Percentiles rank a stretch among this genome's conserved stretches.
phyloP scores from a whole-genome alignment of 2,888 invertebrate species.

The Plemyria rubiginata region DNA sequence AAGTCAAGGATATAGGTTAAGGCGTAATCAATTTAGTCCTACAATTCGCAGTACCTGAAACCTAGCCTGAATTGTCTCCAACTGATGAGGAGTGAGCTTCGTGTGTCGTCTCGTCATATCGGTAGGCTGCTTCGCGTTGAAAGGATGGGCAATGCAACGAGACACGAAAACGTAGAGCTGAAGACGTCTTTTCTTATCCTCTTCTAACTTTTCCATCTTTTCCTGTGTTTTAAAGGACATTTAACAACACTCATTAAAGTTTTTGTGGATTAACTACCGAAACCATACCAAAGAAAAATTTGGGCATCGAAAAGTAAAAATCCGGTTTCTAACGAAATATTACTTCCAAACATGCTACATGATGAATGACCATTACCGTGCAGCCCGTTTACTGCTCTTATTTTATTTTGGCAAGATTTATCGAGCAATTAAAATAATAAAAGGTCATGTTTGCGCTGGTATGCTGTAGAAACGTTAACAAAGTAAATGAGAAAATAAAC shows the following conservation, averaged over 20 bases:
- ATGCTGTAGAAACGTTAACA: background rate
- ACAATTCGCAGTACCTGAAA: conserved; percentile 89
- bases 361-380: conserved; percentile 9
- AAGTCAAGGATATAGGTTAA: too few relatives aligned
- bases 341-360: conserved; percentile 19
- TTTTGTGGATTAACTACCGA: background rate
- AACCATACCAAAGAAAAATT: background rate
- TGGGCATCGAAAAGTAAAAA: conserved; percentile 1
- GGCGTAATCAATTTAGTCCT: too few relatives aligned
- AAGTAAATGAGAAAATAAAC: too few relatives aligned
- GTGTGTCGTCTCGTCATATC: conserved; percentile 98
- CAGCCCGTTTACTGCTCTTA: conserved; percentile 1
- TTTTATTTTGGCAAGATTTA: conserved; percentile 3
- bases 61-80: conserved; percentile 96
- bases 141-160: conserved; percentile 98
- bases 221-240: conserved; percentile 83
- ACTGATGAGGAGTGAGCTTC: conserved; percentile 97
- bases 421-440: conserved; percentile 14
- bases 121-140: conserved; percentile 99
- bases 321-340: conserved; percentile 5
- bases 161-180: conserved; percentile 99
- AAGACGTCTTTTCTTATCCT: conserved; percentile 96
- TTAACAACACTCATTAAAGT: too few relatives aligned
- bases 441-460: background rate
- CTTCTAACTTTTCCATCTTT: conserved; percentile 97